Base-by-base conservation (phyloP, 2,888 invertebrate species). In the Nymphalis polychloros region DNA sequence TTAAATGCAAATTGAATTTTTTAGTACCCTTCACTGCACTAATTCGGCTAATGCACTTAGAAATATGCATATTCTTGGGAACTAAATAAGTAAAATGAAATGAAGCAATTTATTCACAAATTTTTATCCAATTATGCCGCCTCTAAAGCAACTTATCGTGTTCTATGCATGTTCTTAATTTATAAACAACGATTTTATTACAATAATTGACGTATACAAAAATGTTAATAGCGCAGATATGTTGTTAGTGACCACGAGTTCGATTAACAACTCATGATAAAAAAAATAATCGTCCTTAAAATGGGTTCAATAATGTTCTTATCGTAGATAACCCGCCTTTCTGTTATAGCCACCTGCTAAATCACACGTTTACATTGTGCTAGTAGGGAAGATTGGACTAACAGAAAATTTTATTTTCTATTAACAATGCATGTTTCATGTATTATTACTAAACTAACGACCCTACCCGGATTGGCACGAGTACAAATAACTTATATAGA, bases 21-120 rank as follows among this genome's bases (percentile, higher is more conserved):
- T 90, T 85, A 80, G 85, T 81, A 85, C 83, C 90, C 90, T 82
- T 87, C 89, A 87, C 77, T 84, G 87, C 84, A 87, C 86, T 92
- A 91, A 91, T 91, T 89, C 86, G 87, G 81, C 84, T 91, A 92
- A 91, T 90, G 89, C 88, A 83, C 82, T 91, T 90, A 90, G 86
- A 80, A 78, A 79, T 82, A 85, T 88, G 87, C 88, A 87, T 85
- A 87, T 81, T 81, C 78, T 76, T 64, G 71, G 66, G 55, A 68
- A 66, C 59, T 23, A 23, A 23, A 23, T 23, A 23, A 23, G 31
- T 31, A 55, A 55, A 6, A 55, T 55, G n/a, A 17, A 55, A 55
- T 31, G 2, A 55, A 55, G 31, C 8, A 27, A 55, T 31, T 55
- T 31, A 13, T 31, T 35, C 31, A n/a, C 31, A 8, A 8, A n/a